A percentile compares a stretch with the other conserved stretches of the same genome.
These are phyloP conservation scores for Papilio dardanus DNA, from an alignment of 1,140 invertebrate genomes.

Conservation along the genomic window DNA sequence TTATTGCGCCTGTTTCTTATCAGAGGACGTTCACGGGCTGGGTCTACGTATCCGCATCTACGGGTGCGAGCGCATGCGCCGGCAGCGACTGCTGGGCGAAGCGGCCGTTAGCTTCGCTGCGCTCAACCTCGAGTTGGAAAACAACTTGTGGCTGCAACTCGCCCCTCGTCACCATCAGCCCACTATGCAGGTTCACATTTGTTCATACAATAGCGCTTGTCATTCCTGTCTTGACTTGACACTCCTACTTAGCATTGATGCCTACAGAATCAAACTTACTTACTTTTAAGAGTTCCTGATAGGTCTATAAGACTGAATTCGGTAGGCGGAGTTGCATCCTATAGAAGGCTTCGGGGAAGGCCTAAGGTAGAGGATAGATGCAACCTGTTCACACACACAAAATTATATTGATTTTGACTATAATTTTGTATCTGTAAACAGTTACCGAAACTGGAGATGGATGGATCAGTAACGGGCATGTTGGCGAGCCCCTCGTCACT, in stretches of 20 bases:
- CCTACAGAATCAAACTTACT: too few species aligned
- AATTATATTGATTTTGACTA: not conserved
- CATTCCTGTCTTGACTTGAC: not conserved
- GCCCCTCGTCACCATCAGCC: slow-evolving; percentile 87
- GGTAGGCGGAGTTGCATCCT: not conserved
- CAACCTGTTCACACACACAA: too few species aligned
- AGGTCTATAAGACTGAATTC: not conserved
- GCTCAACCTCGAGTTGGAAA: slow-evolving; percentile 94
- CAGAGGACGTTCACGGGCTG: slow-evolving; percentile 95
- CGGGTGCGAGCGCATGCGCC: slow-evolving; percentile 93
- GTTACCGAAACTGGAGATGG: slow-evolving; percentile 65
- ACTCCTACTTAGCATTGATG: not conserved
- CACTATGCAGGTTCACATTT: slow-evolving; percentile 87
- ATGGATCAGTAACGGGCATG: slow-evolving; percentile 59
- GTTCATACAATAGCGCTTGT: too few species aligned
- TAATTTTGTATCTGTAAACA: slow-evolving; percentile 39
- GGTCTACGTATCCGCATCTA: slow-evolving; percentile 95
- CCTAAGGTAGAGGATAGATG: too few species aligned
- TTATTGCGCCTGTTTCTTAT: not conserved
- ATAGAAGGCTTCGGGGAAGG: not conserved
- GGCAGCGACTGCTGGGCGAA: slow-evolving; percentile 95
- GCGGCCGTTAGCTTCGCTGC: slow-evolving; percentile 93
- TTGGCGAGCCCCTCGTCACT: slow-evolving; percentile 64
- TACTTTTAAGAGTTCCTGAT: too few species aligned
- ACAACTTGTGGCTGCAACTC: slow-evolving; percentile 93